These are phyloP conservation scores for Charina bottae DNA, from an alignment of 2,113 vertebrate genomes.

Conservation along the genomic window DNA sequence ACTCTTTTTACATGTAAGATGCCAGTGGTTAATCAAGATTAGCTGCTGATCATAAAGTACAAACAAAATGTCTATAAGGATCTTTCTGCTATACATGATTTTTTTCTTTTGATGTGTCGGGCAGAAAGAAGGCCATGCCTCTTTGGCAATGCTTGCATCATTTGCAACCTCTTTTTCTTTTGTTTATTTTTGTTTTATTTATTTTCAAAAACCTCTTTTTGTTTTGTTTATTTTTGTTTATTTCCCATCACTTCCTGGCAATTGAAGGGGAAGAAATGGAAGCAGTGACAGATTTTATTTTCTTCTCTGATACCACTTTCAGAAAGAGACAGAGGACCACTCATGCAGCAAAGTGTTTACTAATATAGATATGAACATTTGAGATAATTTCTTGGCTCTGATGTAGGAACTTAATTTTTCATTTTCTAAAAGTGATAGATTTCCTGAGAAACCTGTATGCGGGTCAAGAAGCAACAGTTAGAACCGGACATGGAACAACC, in stretches of 20 bases:
- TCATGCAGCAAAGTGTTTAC: neutral
- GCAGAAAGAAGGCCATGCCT: neutral
- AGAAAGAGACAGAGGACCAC: neutral
- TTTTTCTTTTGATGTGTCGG: neutral
- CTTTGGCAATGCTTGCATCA: neutral
- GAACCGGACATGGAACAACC: too few relatives aligned
- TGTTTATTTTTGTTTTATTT: neutral
- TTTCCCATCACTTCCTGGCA: too few relatives aligned
- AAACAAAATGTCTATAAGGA: neutral
- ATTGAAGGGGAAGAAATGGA: too few relatives aligned
- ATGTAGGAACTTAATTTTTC: too few relatives aligned
- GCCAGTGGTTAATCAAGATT: neutral
- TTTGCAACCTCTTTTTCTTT: neutral
- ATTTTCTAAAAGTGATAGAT: too few relatives aligned
- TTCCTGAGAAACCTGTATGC: too few relatives aligned
- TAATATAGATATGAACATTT: neutral
- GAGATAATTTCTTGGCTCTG: too few relatives aligned
- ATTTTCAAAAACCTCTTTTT: too few relatives aligned
- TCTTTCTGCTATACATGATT: neutral
- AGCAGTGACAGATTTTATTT: too few relatives aligned
- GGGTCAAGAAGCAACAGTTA: too few relatives aligned
- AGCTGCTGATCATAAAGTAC: neutral
- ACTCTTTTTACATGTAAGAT: neutral
- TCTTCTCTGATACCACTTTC: neutral
- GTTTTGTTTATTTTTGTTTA: too few relatives aligned